A percentile compares a stretch with the other conserved stretches of the same genome.
phyloP scores from a whole-genome alignment of 2,113 vertebrate genomes.

The Melozone crissalis region DNA sequence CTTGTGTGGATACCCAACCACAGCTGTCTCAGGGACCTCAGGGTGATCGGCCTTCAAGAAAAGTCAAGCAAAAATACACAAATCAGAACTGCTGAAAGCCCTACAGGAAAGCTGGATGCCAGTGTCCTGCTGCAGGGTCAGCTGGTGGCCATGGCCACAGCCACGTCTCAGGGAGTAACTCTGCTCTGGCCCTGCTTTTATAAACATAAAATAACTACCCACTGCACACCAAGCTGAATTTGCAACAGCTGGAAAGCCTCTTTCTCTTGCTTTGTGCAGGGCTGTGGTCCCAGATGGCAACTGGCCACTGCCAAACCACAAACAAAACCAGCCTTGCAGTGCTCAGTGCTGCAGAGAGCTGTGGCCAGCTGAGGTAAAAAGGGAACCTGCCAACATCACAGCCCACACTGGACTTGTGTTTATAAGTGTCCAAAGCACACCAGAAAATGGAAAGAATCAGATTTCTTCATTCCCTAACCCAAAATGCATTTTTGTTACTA shows the following conservation, averaged over 20 bases:
- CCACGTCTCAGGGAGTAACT: background rate
- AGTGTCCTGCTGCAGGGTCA: background rate
- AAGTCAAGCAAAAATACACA: background rate
- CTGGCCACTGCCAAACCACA: background rate
- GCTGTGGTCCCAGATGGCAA: background rate
- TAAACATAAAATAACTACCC: background rate
- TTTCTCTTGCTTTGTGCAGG: background rate
- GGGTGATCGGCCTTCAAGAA: slow-evolving; percentile 85
- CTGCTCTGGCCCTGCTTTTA: background rate
- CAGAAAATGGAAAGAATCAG: background rate
- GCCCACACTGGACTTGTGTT: background rate
- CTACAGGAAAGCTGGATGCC: background rate
- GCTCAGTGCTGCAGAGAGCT: background rate
- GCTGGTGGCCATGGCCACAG: background rate
- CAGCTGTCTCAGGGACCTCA: slow-evolving; percentile 88
- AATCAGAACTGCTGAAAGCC: background rate
- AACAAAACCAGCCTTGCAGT: background rate
- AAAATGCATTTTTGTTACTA: background rate
- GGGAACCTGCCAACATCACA: background rate
- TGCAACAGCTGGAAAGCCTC: background rate
- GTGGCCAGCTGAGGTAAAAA: background rate
- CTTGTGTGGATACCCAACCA: slow-evolving; percentile 85
- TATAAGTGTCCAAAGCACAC: background rate
- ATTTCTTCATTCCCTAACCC: background rate
- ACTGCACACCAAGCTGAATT: background rate